Evolutionary conservation across 2,113 vertebrate genomes (phyloP).

Genomic region (Pongo abelii): DNA sequence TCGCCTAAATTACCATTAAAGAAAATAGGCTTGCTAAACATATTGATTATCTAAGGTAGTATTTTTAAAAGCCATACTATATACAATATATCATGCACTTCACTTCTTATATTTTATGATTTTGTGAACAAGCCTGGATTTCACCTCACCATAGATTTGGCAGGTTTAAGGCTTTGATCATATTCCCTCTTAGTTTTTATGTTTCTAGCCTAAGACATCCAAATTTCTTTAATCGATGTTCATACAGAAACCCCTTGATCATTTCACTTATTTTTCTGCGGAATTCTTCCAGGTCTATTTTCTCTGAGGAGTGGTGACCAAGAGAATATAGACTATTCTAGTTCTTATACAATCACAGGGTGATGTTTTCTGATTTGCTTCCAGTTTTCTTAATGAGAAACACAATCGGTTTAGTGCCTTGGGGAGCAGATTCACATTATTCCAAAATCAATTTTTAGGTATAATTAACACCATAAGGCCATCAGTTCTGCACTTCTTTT

Average conservation of each 20-base stretch:
- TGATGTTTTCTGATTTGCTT: not conserved
- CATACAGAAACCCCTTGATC: conserved; percentile 54
- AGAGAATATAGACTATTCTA: not conserved
- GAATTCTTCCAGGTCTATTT: conserved; percentile 5
- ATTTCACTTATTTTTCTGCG: conserved; percentile 16
- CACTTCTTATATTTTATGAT: not conserved
- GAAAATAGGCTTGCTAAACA: not conserved
- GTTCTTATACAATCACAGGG: not conserved
- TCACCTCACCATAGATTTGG: not conserved
- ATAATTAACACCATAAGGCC: not conserved
- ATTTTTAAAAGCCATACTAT: not conserved
- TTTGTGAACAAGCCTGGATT: not conserved
- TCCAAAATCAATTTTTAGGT: not conserved
- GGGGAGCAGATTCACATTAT: not conserved
- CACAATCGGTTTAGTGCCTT: not conserved
- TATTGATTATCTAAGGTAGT: not conserved
- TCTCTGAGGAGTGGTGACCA: not conserved
- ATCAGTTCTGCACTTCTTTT: not conserved
- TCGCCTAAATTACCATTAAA: not conserved
- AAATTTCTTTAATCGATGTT: conserved; percentile 18
- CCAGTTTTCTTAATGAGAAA: not conserved
- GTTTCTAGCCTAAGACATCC: not conserved
- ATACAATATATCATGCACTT: not conserved
- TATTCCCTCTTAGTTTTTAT: not conserved
- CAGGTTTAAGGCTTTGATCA: conserved; percentile 48